These are phyloP conservation scores for Vollenhovia emeryi DNA, from an alignment of 1,140 invertebrate genomes.

Conservation along the genomic window DNA sequence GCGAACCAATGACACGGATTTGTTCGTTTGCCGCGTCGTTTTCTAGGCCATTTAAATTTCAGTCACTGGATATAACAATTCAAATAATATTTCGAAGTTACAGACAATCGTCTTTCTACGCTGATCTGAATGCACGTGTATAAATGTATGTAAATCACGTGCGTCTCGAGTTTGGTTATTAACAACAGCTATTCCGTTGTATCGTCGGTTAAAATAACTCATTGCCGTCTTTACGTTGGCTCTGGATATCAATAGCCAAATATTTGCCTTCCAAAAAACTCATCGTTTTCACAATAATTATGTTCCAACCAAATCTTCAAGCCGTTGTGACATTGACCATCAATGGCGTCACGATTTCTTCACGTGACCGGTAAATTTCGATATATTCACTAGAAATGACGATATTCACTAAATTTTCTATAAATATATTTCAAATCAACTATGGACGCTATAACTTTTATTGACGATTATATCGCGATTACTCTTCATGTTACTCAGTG, in stretches of 20 bases:
- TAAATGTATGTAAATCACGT: conserved; percentile 53
- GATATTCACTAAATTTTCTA: conserved; percentile 65
- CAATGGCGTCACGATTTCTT: conserved; percentile 37
- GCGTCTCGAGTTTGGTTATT: conserved; percentile 57
- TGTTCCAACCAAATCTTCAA: not conserved
- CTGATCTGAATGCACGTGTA: conserved; percentile 53
- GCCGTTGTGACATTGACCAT: conserved; percentile 16
- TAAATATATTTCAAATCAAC: conserved; percentile 63
- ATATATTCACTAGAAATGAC: conserved; percentile 62
- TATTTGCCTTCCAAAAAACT: conserved; percentile 12
- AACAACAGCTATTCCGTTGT: conserved; percentile 59
- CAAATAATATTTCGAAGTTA: conserved; percentile 58
- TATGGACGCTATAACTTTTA: conserved; percentile 56
- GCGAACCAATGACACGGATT: conserved; percentile 35
- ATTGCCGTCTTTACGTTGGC: conserved; percentile 44
- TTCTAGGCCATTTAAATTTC: conserved; percentile 56
- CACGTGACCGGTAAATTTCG: conserved; percentile 55
- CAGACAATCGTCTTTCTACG: conserved; percentile 55
- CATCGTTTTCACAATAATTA: not conserved
- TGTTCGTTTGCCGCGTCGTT: conserved; percentile 38
- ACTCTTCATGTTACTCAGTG: not conserved
- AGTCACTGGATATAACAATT: conserved; percentile 21
- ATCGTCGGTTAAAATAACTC: conserved; percentile 53
- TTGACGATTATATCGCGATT: conserved; percentile 16
- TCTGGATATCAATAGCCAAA: conserved; percentile 11